Percentiles rank a stretch among this genome's conserved stretches.
phyloP scores from a whole-genome alignment of 1,140 invertebrate genomes.

The Yoshiicerus persimilis region DNA sequence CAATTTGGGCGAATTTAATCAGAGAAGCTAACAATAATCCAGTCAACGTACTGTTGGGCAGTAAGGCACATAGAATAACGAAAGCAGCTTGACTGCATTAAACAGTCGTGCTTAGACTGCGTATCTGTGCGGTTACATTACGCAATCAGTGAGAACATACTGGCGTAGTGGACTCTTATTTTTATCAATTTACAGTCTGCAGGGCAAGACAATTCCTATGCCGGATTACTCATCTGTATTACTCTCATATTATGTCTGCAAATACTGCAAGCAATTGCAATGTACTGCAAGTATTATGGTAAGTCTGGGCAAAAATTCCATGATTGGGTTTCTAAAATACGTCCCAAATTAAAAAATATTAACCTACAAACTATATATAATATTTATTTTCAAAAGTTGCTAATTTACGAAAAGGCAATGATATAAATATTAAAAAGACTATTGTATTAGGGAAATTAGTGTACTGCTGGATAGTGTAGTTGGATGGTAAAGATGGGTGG shows the following conservation, averaged over 20 bases:
- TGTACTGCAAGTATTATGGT: too few relatives aligned
- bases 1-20: not conserved
- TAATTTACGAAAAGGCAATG: not conserved
- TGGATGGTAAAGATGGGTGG: slow-evolving; percentile 27
- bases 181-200: not conserved
- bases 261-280: too few relatives aligned
- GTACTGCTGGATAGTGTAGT: too few relatives aligned
- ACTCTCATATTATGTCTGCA: too few relatives aligned
- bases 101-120: not conserved
- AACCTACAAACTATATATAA: not conserved
- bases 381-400: not conserved
- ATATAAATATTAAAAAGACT: not conserved
- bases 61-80: not conserved
- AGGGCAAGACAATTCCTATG: not conserved
- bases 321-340: too few relatives aligned
- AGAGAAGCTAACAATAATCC: not conserved
- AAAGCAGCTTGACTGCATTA: not conserved
- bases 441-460: too few relatives aligned
- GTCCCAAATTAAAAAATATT: too few relatives aligned
- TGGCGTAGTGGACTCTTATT: not conserved
- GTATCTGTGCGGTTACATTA: not conserved
- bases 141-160: not conserved
- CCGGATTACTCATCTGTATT: too few relatives aligned
- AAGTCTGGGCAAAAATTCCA: too few relatives aligned
- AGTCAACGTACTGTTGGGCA: not conserved